Base-by-base conservation (phyloP, 2,113 vertebrate genomes). In the Nibea albiflora region DNA sequence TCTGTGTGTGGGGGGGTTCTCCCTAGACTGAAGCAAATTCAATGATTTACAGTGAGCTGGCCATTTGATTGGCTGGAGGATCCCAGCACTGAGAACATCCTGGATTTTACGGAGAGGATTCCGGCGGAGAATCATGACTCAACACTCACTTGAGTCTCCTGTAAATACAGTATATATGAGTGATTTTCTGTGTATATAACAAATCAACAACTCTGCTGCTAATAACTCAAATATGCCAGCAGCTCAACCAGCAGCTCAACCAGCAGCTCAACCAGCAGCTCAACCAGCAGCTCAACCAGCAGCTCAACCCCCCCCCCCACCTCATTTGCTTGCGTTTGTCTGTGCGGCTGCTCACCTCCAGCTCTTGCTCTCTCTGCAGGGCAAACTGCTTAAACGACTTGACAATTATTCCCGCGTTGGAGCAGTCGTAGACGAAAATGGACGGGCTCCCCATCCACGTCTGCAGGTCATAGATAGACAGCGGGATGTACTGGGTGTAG, bases 361-460 rank as follows among this genome's bases (percentile, higher is more conserved):
- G 89, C 90, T 99, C 98, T 88, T 99, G 98, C 93, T 99, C 98
- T 46, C 98, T 93, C 95, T 99, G 98, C 74, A 99, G 95, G 44
- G 98, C 98, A 42, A 99, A 99, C 89, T 99, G 98, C 70, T 99
- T 98, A 91, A 99, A 99, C 0, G 98, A 99, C 93, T 99, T 99
- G 94, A 99, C 98, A 3, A 99, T 97, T 71, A 99, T 97, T 66
- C 98, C 98, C 0, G 98, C 98, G 0, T 98, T 99, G 85, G 98
- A 99, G 94, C 98, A 99, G 83, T 99, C 98, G 0, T 99, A 99
- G 54, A 99, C 98, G 0, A 99, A 99, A 47, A 99, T 99, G 64
- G 98, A 99, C 3, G 98, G 98, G 66, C 98, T 99, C 66, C 98
- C 98, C 98, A 99, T 99, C 98, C 98, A 99, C 0, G 98, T 99